A percentile compares a stretch with the other conserved stretches of the same genome.
Conservation (phyloP, 2,113 vertebrate species). For the Cephalopterus ornatus region DNA sequence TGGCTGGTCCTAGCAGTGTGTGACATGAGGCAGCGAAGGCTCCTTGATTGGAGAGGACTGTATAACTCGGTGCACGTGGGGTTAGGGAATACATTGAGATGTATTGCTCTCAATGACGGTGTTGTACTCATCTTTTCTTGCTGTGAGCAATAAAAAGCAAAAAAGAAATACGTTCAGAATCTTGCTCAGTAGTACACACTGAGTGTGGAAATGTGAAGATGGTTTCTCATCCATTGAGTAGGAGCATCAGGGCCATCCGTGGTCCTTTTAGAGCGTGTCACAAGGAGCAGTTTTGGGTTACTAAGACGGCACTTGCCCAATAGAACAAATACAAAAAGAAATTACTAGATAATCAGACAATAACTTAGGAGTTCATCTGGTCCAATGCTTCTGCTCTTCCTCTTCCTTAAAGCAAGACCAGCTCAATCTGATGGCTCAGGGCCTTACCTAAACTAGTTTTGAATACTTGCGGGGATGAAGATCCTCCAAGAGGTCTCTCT, state of each 20-base stretch:
- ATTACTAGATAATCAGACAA: rapidly evolving
- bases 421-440: background rate
- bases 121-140: rapidly evolving
- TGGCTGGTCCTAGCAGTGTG: rapidly evolving
- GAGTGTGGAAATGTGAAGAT: background rate
- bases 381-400: rapidly evolving
- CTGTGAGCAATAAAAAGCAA: background rate
- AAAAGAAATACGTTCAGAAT: rapidly evolving
- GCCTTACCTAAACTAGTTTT: background rate
- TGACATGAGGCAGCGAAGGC: rapidly evolving
- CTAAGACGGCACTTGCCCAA: rapidly evolving
- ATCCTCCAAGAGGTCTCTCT: background rate
- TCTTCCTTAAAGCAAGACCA: too few species aligned
- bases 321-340: background rate
- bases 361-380: background rate
- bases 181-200: background rate
- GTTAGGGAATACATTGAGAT: too few species aligned
- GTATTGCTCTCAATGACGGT: too few species aligned
- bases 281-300: background rate
- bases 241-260: background rate
- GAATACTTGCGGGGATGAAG: background rate
- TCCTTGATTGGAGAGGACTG: too few species aligned
- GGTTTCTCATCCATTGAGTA: rapidly evolving
- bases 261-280: background rate
- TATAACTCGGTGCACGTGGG: rapidly evolving